These are phyloP conservation scores for Morelia viridis DNA, from an alignment of 2,797 vertebrate genomes.

Conservation along the genomic window DNA sequence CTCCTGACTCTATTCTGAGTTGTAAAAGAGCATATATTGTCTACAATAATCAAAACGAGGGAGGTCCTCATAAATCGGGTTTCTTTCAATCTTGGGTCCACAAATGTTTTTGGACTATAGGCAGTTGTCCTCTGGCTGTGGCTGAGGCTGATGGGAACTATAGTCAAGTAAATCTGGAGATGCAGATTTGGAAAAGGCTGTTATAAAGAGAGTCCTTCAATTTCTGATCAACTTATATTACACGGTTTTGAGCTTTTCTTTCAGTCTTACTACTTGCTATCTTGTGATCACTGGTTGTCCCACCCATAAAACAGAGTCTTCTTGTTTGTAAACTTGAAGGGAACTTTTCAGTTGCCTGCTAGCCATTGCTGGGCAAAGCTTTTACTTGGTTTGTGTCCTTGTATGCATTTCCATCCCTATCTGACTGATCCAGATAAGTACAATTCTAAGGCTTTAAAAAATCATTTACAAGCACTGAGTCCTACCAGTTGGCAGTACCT, in stretches of 20 bases:
- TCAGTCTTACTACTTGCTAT: rapidly evolving
- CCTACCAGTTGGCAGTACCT: too few relatives aligned
- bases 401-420: slow-evolving; percentile 76
- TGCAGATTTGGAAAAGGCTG: neutral
- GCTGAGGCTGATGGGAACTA: neutral
- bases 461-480: neutral
- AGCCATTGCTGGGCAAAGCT: slow-evolving; percentile 69
- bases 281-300: slow-evolving; percentile 64
- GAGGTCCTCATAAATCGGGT: neutral
- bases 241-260: slow-evolving; percentile 17
- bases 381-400: slow-evolving; percentile 82
- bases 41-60: neutral
- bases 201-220: neutral
- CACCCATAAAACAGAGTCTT: slow-evolving; percentile 70
- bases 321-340: slow-evolving; percentile 85
- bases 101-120: neutral
- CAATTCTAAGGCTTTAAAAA: rapidly evolving
- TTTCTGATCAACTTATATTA: rapidly evolving
- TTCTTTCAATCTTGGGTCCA: neutral
- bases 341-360: slow-evolving; percentile 77
- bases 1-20: neutral
- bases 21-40: rapidly evolving
- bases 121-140: neutral
- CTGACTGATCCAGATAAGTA: slow-evolving; percentile 81
- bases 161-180: neutral